These are phyloP conservation scores for Folsomia manolachei DNA, from an alignment of 2,888 invertebrate species.

Conservation along the genomic window DNA sequence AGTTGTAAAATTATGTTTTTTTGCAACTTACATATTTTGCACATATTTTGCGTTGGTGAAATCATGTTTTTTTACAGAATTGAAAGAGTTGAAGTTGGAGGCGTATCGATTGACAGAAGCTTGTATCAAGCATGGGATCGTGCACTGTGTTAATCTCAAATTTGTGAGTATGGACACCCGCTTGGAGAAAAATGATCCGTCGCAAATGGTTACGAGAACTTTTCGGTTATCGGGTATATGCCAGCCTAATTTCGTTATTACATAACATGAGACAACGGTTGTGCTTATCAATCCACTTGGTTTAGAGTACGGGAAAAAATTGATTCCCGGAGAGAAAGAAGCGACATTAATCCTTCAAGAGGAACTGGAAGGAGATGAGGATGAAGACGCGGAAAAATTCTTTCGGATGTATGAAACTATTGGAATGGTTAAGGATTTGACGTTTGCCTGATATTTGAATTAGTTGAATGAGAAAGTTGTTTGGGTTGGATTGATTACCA, in stretches of 20 bases:
- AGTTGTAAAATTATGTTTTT: not conserved
- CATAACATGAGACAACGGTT: no score
- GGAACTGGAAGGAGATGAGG: conserved; percentile 1
- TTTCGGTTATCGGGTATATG: conserved; percentile 9
- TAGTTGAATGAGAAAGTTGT: conserved; percentile 26
- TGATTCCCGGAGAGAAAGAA: not conserved
- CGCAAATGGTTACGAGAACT: not conserved
- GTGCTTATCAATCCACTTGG: no score
- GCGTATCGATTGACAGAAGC: conserved; percentile 17
- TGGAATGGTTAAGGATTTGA: conserved; percentile 13
- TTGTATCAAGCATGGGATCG: conserved; percentile 13
- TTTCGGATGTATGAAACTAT: conserved; percentile 18
- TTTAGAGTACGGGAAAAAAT: conserved; percentile 13
- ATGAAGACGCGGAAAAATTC: conserved; percentile 13
- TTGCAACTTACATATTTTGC: no score
- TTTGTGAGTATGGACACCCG: conserved; percentile 21
- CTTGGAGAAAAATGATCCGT: conserved; percentile 2
- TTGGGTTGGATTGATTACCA: conserved; percentile 3
- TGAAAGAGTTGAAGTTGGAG: conserved; percentile 9
- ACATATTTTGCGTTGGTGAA: no score
- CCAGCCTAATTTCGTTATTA: not conserved
- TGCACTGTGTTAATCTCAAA: conserved; percentile 10
- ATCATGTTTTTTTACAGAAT: no score
- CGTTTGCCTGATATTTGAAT: not conserved
- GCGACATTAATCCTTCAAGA: conserved; percentile 3